Conservation (phyloP, 2,113 vertebrate species). For the Pelecanoides urinatrix region DNA sequence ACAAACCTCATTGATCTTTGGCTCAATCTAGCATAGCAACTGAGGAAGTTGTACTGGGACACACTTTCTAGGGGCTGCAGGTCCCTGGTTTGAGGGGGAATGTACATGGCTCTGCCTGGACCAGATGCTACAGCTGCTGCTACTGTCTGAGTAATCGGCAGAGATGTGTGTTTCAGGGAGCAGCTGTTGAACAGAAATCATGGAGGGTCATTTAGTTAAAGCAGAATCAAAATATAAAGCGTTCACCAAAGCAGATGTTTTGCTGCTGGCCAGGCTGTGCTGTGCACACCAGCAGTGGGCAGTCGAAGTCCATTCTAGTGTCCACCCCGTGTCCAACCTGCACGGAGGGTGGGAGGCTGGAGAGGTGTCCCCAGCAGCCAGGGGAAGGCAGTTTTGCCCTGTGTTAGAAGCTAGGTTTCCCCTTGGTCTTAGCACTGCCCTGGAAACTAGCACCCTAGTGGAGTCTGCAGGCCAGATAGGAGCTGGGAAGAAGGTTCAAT, state of each 20-base stretch:
- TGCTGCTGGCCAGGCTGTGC: not conserved
- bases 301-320: not conserved
- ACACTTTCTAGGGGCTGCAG: not conserved
- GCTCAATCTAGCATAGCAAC: not conserved
- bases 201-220: not conserved
- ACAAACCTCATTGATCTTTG: not conserved
- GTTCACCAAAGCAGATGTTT: not conserved
- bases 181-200: not conserved
- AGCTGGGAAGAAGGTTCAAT: not conserved
- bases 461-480: not conserved
- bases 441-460: not conserved
- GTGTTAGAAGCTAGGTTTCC: not conserved
- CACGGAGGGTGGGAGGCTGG: accelerated
- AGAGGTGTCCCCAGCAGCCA: not conserved
- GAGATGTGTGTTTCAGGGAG: not conserved
- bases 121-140: not conserved
- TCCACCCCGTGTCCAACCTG: not conserved
- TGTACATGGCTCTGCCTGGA: not conserved
- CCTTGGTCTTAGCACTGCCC: not conserved
- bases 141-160: not conserved
- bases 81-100: not conserved
- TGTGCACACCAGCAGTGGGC: constrained; percentile 12
- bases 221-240: not conserved
- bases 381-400: not conserved
- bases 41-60: not conserved